Base-by-base conservation (phyloP, 2,797 vertebrate species). In the Antennarius maculatus region DNA sequence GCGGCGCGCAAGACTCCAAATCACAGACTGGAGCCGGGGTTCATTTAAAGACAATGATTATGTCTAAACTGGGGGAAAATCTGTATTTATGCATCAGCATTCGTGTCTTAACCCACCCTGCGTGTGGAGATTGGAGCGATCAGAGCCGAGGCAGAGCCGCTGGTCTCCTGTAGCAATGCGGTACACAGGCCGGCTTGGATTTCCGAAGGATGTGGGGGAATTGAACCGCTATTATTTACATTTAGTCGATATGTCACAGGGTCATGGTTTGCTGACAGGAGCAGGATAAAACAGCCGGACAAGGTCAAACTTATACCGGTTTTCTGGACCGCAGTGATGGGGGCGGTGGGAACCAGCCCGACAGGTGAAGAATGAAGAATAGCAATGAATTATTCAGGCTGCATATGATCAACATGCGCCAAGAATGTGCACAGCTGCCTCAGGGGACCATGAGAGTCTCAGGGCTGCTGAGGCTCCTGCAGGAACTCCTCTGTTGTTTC, bases 361-460 rank as follows among this genome's bases (percentile, higher is more conserved):
- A 74, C 90, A 89, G 89, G 86, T 91, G 87, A 89, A 84, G 82
- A 69, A 79, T 74, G 73, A 89, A 84, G 82, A 69, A 79, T 74
- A 71, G 46, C 74, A 18, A 85, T 91, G 79, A 90, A 92, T 91
- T 75, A 91, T 92, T 90, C 81, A 92, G 75, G 86, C 78, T 80
- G 91, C 83, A 82, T 71, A 75, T 72, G 79, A 86, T 88, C 83
- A 80, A 7, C 68, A 63, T 73, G 74, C 49, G 60, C 57, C 47
- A 13, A 67, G 74, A 74, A 82, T 86, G 85, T 80, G 82, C 69
- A 61, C 5, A 13, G 56, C 61, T 54, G 57, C 72, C 69, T 37
- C 34, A 49, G 47, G 55, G 61, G 76, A 80, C 72, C 83, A 76
- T 61, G 41, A 71, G 41, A 51, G 51, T 83, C 60, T 72, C 17